Base-by-base conservation (phyloP, 1,140 invertebrate genomes). In the Melipona quadrifasciata region DNA sequence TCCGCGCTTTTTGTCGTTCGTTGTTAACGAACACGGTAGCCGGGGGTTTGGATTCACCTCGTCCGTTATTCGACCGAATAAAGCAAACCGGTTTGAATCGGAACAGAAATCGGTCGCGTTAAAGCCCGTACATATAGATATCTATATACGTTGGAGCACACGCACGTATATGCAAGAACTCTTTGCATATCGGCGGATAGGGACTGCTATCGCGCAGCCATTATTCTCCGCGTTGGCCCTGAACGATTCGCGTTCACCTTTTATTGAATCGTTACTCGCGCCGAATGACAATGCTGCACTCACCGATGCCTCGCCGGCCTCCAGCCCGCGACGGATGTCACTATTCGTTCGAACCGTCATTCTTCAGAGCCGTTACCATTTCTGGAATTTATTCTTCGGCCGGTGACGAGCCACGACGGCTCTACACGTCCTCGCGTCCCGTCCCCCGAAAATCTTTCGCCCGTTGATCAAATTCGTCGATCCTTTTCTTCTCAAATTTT, bases 261-360 rank as follows among this genome's bases (percentile, higher is more conserved):
- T 91, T 90, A 91, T 91, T 89, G 88, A 84, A 90, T 90, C 88
- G 90, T 90, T 90, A 90, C 72, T 88, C 84, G 86, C 57, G 53
- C 83, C 72, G 84, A 87, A 90, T 90, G 86, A 90, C 89, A 89
- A 87, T 87, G 77, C 74, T 77, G 76, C 77, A 71, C 77, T 82
- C 79, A 57, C 53, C 82, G 84, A 86, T 81, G 72, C 16, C 39
- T 39, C 39, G 39, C 4, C 27, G 31, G 87, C 84, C 86, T 72
- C 53, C 67, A 71, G 91, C 85, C 86, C 86, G 86, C 71, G 78
- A 71, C 87, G 86, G 65, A 86, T 89, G 89, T 90, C 91, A 81
- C 87, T 87, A 90, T 90, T 92, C 89, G 89, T 92, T 91, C 87
- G 80, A 85, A 84, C 73, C 82, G 81, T 91, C 89, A 91, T 91